Percentiles rank a stretch among this genome's conserved stretches.
Evolutionary conservation across 2,888 invertebrate genomes (phyloP).

Genomic region (Drosophila acutilabella): DNA sequence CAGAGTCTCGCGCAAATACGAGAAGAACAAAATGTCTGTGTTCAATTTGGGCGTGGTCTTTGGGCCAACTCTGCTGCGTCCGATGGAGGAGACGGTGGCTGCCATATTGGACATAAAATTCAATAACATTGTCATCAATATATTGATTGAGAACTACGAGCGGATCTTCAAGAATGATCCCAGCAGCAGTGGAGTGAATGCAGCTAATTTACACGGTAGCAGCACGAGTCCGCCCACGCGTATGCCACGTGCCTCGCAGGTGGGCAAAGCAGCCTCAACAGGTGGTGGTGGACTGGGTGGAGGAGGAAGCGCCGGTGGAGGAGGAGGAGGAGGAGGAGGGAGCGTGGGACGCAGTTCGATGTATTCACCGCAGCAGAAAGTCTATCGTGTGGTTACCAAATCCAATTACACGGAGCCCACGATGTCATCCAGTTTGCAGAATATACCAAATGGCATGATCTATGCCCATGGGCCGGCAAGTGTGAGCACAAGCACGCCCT

Average conservation of each 20-base stretch:
- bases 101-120: constrained; percentile 99
- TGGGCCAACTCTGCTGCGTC: constrained; percentile 97
- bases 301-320: constrained; percentile 34
- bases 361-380: constrained; percentile 84
- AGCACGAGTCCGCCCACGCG: constrained; percentile 83
- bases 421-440: constrained; percentile 85
- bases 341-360: constrained; percentile 78
- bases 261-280: constrained; percentile 64
- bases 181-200: constrained; percentile 56
- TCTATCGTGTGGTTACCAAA: constrained; percentile 83
- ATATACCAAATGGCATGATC: constrained; percentile 85
- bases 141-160: constrained; percentile 95
- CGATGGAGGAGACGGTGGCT: constrained; percentile 98
- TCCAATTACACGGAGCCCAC: constrained; percentile 84
- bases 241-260: constrained; percentile 82
- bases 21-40: constrained; percentile 98
- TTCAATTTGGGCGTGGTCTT: constrained; percentile 99
- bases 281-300: constrained; percentile 41
- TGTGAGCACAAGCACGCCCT: constrained; percentile 59
- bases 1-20: constrained; percentile 93
- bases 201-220: constrained; percentile 42
- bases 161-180: constrained; percentile 88
- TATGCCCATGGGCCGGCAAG: constrained; percentile 77
- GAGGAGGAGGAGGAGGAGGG: constrained; percentile 45
- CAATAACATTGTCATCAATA: constrained; percentile 99